These are phyloP conservation scores for Malaclemys terrapin DNA, from an alignment of 2,113 vertebrate species.

Conservation along the genomic window DNA sequence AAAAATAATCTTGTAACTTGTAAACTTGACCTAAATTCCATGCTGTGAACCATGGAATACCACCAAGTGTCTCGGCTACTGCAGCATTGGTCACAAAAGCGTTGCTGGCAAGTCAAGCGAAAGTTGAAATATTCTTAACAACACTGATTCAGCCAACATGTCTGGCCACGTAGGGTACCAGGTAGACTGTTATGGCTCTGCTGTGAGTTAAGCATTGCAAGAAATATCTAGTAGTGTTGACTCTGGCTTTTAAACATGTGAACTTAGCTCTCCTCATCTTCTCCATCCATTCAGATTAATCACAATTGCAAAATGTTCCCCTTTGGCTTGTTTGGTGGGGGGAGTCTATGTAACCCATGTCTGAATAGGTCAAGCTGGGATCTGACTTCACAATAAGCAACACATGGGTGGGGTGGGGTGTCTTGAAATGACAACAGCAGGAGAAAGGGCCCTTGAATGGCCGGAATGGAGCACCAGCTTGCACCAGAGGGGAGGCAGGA, in stretches of 20 bases:
- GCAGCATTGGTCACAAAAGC: background rate
- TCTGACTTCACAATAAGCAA: background rate
- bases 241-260: background rate
- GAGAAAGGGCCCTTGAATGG: background rate
- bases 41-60: background rate
- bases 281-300: background rate
- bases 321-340: background rate
- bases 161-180: background rate
- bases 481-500: background rate
- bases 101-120: background rate
- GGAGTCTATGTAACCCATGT: background rate
- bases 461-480: background rate
- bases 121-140: background rate
- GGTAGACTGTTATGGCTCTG: background rate
- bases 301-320: background rate
- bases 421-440: background rate
- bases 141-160: background rate
- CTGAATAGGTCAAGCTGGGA: background rate
- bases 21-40: background rate
- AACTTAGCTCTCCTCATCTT: background rate
- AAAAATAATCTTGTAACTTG: background rate
- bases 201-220: background rate
- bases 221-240: background rate
- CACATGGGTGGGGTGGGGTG: background rate
- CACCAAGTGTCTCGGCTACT: background rate